Conservation (phyloP, 2,888 invertebrate species). For the Nymphalis urticae region DNA sequence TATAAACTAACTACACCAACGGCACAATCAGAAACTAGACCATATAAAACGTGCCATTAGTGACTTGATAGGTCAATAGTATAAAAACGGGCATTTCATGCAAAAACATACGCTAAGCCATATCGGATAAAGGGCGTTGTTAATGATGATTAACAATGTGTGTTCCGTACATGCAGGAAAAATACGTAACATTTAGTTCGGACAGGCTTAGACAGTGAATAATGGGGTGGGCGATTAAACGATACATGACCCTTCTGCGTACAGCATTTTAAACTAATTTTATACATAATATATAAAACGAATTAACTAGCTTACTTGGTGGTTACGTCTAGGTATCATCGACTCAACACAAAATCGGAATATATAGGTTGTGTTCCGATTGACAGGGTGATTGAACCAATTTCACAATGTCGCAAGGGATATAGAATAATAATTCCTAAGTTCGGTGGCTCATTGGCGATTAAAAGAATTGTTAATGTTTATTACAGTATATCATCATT, state of each 20-base stretch:
- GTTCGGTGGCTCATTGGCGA: no score
- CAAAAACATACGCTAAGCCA: conserved; percentile 23
- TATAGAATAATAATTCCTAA: no score
- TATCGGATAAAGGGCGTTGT: conserved; percentile 26
- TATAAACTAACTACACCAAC: no score
- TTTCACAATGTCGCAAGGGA: no score
- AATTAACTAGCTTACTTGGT: neutral
- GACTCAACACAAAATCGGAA: no score
- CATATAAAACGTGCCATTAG: neutral
- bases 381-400: no score
- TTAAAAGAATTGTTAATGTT: no score
- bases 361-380: no score
- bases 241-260: conserved; percentile 8
- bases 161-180: conserved; percentile 35
- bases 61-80: conserved; percentile 16
- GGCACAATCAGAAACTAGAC: no score
- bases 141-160: conserved; percentile 38
- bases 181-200: conserved; percentile 34
- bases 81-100: conserved; percentile 24
- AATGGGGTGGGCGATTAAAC: conserved; percentile 35
- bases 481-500: no score
- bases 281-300: neutral
- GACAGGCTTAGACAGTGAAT: conserved; percentile 37
- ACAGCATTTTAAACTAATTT: conserved; percentile 11
- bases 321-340: no score